Evolutionary conservation across 2,113 vertebrate species (phyloP), one percentile per base, ranked within the genome.

Genomic region (Budorcas taxicolor): DNA sequence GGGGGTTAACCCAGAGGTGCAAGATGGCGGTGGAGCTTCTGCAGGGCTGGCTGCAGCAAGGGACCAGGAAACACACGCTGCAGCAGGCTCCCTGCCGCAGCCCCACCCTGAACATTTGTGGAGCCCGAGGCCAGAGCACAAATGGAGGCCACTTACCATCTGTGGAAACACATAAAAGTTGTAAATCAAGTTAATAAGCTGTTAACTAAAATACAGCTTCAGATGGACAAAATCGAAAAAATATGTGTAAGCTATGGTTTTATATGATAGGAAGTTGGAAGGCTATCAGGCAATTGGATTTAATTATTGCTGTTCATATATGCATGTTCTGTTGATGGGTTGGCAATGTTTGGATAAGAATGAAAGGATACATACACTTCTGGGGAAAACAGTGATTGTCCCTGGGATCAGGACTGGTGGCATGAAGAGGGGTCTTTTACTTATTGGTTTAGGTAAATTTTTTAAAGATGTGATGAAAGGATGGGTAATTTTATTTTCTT

Each of bases 141-240:
- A 33, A 50, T 23, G 11, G 43, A 94, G 64, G 55, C 88, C 43
- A 71, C 60, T 90, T 27, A n/a, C 76, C 93, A 86, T 97, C 93
- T 91, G 86, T 53, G 12, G 36, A 88, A 91, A 82, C 50, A 25
- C 8, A 83, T 19, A 43, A 43, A 90, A 96, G n/a, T 55, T 96
- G 25, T 93, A 97, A 93, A 92, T 96, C 82, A 91, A 88, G 74
- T 96, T 89, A 96, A 95, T 94, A 97, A 90, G 71, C 55, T 93
- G 86, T 71, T 91, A 88, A 92, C 76, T 40, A 93, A 97, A 97
- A 93, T 84, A 93, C 2, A 93, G 36, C 87, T 96, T 97, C 57
- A 64, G 83, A 91, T 92, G 67, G 87, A 81, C 83, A 93, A 85
- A 84, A 67, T n/a, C 4, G 3, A 80, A 88, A 82, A 93, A 64